A percentile compares a stretch with the other conserved stretches of the same genome.
Conservation (phyloP, 1,140 invertebrate genomes). For the Gyrodactylus salaris region DNA sequence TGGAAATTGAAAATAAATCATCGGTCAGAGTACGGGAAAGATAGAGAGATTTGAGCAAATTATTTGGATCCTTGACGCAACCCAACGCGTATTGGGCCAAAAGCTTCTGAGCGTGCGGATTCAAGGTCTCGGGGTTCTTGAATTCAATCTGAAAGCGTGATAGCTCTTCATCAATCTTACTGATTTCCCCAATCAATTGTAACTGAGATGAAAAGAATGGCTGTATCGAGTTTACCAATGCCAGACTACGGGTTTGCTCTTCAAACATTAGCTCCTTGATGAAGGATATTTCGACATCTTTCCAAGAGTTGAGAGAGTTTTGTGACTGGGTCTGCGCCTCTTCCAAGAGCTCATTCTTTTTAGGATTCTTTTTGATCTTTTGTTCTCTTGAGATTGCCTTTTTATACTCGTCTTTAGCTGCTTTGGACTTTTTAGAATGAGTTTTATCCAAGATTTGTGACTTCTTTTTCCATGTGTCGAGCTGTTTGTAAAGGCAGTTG, state of each 20-base stretch:
- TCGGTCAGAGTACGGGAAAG: background rate
- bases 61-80: background rate
- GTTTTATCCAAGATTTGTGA: background rate
- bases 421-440: background rate
- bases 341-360: background rate
- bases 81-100: background rate
- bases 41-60: background rate
- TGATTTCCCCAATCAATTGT: background rate
- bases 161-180: background rate
- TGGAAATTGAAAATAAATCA: background rate
- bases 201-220: background rate
- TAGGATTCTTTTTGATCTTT: background rate
- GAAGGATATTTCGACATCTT: background rate
- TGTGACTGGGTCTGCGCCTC: background rate
- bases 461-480: background rate
- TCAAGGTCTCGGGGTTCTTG: background rate
- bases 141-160: background rate
- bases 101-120: background rate
- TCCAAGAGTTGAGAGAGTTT: background rate
- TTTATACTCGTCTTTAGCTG: background rate
- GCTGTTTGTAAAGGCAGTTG: background rate
- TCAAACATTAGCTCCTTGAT: background rate
- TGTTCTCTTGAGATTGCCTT: background rate
- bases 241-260: background rate
- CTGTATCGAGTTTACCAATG: background rate